Conservation (phyloP, 2,888 invertebrate genomes). For the Drymonia ruficornis region DNA sequence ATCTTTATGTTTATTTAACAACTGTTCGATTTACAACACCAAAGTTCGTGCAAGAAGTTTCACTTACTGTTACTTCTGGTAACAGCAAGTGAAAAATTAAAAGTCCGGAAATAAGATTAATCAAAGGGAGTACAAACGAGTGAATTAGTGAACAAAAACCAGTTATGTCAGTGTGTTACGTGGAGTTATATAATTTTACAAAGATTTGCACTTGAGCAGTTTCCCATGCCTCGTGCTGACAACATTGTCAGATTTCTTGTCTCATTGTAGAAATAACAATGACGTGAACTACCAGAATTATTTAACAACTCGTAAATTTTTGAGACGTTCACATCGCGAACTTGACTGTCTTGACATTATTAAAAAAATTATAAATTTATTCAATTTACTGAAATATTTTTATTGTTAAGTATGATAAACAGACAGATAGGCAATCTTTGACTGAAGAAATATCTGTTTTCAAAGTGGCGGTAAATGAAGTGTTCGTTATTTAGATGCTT, state of each 20-base stretch:
- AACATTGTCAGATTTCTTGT: slow-evolving; percentile 67
- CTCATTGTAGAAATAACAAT: slow-evolving; percentile 22
- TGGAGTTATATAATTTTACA: slow-evolving; percentile 63
- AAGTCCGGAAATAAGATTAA: slow-evolving; percentile 29
- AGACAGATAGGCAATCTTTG: background rate
- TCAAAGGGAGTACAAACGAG: slow-evolving; percentile 18
- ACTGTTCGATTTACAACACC: too few relatives aligned
- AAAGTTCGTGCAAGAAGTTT: too few relatives aligned
- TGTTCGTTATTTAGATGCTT: slow-evolving; percentile 9
- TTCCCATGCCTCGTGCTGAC: slow-evolving; percentile 65
- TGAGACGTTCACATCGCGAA: background rate
- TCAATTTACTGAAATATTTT: background rate
- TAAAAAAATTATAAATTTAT: background rate
- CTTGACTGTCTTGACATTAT: background rate
- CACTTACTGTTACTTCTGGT: too few relatives aligned
- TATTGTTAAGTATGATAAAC: background rate
- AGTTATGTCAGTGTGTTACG: slow-evolving; percentile 56
- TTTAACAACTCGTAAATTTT: background rate
- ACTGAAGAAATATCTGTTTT: background rate
- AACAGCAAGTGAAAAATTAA: slow-evolving; percentile 17
- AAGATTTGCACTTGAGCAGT: slow-evolving; percentile 67
- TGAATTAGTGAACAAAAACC: slow-evolving; percentile 30
- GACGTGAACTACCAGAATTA: slow-evolving; percentile 44
- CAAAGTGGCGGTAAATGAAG: slow-evolving; percentile 5
- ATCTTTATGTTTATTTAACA: too few relatives aligned